Evolutionary conservation across 2,888 invertebrate genomes (phyloP), one percentile per base, ranked within the genome.

Genomic region (Xanthorhoe designata): DNA sequence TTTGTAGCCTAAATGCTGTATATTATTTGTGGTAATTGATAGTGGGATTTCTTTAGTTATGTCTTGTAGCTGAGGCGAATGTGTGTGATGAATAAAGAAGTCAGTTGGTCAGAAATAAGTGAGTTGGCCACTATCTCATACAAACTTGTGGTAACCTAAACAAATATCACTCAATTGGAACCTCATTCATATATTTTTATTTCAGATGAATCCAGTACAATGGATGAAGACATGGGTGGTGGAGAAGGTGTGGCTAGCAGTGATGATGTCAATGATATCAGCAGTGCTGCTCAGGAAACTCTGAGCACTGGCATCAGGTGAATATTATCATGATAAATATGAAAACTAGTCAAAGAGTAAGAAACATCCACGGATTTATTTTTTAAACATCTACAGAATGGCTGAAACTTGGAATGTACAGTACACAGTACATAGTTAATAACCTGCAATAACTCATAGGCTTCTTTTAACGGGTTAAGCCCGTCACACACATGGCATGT

Each of bases 241-340:
- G 92, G 91, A 0, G 92, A 92, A 68, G 94, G 93, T 2, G 94
- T 94, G 0, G 94, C 94, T 3, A 94, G 94, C 78, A 94, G 94
- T 69, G 94, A 94, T 69, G 94, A 94, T 74, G 91, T 94, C 4
- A 92, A 93, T 64, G 94, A 93, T 61, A 93, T 94, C 54, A 93
- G 92, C 71, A 94, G 93, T 73, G 94, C 92, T 0, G 91, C 93
- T 0, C 89, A 89, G 60, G 92, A 92, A 35, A 80, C 84, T 0
- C 84, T 89, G 58, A 90, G 89, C 69, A 90, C 93, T 55, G 94
- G 90, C 5, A 94, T 94, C 55, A 92, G 92, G 92, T 91, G 78
- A 63, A 53, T 59, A 51, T 17, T 50, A 8, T 4, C 35, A 24
- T 29, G n/a, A n/a, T n/a, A n/a, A n/a, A n/a, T n/a, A n/a, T n/a